These are phyloP conservation scores for Urosaurus nigricauda DNA, from an alignment of 2,797 vertebrate genomes.

Conservation along the genomic window DNA sequence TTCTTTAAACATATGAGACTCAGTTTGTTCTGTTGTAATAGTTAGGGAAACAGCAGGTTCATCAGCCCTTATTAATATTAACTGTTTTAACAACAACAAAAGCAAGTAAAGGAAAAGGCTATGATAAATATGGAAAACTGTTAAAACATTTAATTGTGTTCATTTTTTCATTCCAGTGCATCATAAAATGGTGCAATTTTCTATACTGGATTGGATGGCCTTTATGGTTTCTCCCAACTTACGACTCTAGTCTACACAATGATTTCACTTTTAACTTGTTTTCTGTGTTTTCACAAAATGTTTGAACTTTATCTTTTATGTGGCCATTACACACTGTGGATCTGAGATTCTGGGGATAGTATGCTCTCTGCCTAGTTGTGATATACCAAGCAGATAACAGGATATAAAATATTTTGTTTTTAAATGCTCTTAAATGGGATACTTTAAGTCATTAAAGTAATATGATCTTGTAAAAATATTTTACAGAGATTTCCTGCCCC, in stretches of 20 bases:
- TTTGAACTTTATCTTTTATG: background rate
- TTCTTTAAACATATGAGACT: background rate
- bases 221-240: no score
- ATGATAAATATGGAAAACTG: background rate
- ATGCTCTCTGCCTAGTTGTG: background rate
- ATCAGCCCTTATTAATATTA: background rate
- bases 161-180: background rate
- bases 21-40: background rate
- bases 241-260: background rate
- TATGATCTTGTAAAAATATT: conserved; percentile 31
- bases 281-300: background rate
- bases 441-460: conserved; percentile 42
- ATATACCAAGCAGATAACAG: background rate
- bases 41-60: background rate
- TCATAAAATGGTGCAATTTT: background rate
- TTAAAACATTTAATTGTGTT: background rate
- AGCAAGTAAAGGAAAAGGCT: background rate
- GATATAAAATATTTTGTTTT: background rate
- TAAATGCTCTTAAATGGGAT: background rate
- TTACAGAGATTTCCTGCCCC: conserved; percentile 94
- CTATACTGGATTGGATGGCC: no score
- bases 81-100: background rate
- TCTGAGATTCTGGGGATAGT: background rate
- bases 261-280: background rate
- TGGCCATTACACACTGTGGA: background rate